Base-by-base conservation (phyloP, 2,113 vertebrate species). In the Phyllopteryx taeniolatus region DNA sequence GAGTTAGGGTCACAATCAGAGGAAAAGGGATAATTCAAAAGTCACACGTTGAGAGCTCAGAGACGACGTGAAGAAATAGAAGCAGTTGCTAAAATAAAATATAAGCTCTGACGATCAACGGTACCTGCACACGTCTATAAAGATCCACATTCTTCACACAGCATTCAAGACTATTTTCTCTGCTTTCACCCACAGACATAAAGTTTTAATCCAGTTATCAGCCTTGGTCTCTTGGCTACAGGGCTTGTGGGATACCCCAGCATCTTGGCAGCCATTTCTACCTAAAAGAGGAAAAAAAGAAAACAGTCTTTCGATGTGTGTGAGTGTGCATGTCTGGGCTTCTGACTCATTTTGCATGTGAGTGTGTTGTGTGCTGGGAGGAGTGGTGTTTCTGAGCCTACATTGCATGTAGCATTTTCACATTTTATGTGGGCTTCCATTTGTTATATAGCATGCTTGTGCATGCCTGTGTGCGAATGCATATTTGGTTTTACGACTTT, bases 231-330 rank as follows among this genome's bases (percentile, higher is more conserved):
- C 79, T 81, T 85, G 84, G 93, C 93, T 90, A 80, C 87, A 87
- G 91, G 93, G 91, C 90, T 89, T 85, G 79, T 90, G 92, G 92
- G 91, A 91, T 85, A 92, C 81, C 91, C 88, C 85, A 82, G 65
- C 56, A 75, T 81, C 84, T 90, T 91, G 89, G 91, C 90, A 90
- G 86, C 83, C 81, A 80, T 74, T 88, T 94, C 80, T 89, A 88
- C 88, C 78, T 79, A 85, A 80, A 92, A 87, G 87, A 86, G 60
- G 82, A 80, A 88, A 89, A 88, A 89, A 14, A 8, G 46, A 14
- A 14, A 5, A 14, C 46, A 15, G 14, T 82, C 74, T 73, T 59
- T 72, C 69, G 42, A 71, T 47, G 51, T 54, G 67, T 53, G 60
- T 57, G 54, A 47, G 17, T 49, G 31, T n/a, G 46, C 1, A 10